Evolutionary conservation across 2,797 vertebrate species (phyloP).

Genomic region (Trachops cirrhosus): DNA sequence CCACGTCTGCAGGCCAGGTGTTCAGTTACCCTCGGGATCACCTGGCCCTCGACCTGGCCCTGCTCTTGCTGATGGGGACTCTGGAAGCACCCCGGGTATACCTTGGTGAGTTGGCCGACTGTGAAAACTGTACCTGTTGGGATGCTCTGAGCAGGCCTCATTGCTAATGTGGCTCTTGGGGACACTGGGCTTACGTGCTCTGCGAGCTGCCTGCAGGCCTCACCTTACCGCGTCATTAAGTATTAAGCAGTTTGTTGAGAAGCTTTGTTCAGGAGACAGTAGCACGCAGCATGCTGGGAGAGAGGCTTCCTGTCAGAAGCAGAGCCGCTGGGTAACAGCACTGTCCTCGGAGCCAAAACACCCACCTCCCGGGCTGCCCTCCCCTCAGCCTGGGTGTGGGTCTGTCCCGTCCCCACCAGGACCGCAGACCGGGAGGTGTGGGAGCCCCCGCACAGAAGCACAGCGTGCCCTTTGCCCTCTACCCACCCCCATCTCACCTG

Average conservation of each 20-base stretch:
- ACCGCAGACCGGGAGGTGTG: too few species aligned
- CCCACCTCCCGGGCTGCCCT: neutral
- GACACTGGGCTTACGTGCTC: neutral
- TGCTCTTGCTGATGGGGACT: constrained; percentile 86
- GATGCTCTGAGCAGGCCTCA: neutral
- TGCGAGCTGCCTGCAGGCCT: neutral
- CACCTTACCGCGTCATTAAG: neutral
- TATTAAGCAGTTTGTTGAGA: neutral
- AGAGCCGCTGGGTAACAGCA: accelerated
- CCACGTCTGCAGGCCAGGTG: constrained; percentile 80
- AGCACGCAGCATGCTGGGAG: neutral
- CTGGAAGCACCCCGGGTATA: constrained; percentile 83
- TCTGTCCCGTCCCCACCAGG: neutral
- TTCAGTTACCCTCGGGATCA: constrained; percentile 85
- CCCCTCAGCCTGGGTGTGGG: neutral
- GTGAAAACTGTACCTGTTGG: accelerated
- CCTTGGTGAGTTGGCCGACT: constrained; percentile 82
- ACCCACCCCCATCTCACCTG: accelerated
- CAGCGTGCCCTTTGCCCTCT: neutral
- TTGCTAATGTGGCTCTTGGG: neutral
- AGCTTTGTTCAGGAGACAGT: neutral
- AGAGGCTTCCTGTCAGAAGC: neutral
- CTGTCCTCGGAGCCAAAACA: neutral
- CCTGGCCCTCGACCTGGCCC: constrained; percentile 83
- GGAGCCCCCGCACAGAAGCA: too few species aligned